These are phyloP conservation scores for Matsumurasca onukii DNA, from an alignment of 1,140 invertebrate species.

Conservation along the genomic window DNA sequence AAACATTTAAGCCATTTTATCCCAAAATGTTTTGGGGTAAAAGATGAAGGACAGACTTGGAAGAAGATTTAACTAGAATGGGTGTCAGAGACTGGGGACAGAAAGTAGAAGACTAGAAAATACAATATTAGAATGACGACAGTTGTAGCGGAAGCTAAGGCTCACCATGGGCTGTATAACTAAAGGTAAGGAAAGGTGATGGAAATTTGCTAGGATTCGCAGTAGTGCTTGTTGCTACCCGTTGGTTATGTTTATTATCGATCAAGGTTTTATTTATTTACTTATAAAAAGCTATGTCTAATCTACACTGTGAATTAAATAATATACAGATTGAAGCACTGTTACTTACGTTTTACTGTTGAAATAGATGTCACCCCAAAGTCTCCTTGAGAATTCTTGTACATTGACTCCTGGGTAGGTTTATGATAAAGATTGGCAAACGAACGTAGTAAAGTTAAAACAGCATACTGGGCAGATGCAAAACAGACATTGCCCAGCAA, in stretches of 20 bases:
- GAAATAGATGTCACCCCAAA: conserved; percentile 99
- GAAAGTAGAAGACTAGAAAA: too few species aligned
- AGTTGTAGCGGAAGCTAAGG: too few species aligned
- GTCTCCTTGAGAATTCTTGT: conserved; percentile 84
- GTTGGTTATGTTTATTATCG: not conserved
- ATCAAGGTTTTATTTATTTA: not conserved
- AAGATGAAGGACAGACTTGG: too few species aligned
- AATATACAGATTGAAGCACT: not conserved
- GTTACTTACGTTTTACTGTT: conserved; percentile 86
- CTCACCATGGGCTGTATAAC: too few species aligned
- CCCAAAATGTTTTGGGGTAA: too few species aligned
- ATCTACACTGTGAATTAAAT: not conserved
- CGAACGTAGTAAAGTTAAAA: conserved; percentile 96
- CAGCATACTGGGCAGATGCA: conserved; percentile 93
- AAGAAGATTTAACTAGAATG: too few species aligned
- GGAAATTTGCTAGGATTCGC: too few species aligned
- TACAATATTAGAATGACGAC: too few species aligned
- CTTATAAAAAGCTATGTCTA: not conserved
- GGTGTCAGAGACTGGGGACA: too few species aligned
- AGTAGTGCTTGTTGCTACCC: not conserved
- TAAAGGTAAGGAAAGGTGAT: too few species aligned
- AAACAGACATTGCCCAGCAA: conserved; percentile 96
- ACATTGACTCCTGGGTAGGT: conserved; percentile 70
- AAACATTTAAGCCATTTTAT: too few species aligned
- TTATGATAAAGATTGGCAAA: conserved; percentile 93